phyloP scores from a whole-genome alignment of 1,140 invertebrate species.

The Solen grandis region DNA sequence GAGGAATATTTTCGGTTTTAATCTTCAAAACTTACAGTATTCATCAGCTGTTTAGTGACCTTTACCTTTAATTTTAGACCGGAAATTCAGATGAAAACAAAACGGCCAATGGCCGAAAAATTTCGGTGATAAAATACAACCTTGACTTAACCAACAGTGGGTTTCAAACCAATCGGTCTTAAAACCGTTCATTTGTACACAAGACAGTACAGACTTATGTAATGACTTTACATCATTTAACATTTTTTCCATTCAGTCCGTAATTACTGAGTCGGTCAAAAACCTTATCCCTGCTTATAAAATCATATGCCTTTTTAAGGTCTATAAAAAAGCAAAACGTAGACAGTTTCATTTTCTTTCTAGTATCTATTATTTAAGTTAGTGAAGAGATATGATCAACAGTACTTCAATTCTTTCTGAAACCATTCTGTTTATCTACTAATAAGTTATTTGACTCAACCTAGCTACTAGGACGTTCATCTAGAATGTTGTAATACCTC shows the following conservation, averaged over 20 bases:
- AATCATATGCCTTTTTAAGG: slow-evolving; percentile 46
- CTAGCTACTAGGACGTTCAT: neutral
- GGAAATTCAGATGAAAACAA: too few species aligned
- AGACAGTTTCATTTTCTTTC: slow-evolving; percentile 1
- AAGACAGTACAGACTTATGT: slow-evolving; percentile 31
- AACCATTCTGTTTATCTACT: too few species aligned
- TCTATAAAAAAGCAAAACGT: slow-evolving; percentile 53
- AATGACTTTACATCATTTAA: slow-evolving; percentile 34
- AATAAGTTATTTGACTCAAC: neutral
- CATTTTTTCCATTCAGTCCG: slow-evolving; percentile 39
- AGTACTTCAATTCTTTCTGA: too few species aligned
- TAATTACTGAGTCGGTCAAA: slow-evolving; percentile 17
- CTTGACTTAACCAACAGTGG: slow-evolving; percentile 43
- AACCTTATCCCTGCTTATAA: slow-evolving; percentile 24
- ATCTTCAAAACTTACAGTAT: too few species aligned
- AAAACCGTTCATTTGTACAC: slow-evolving; percentile 24
- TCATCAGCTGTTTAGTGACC: too few species aligned
- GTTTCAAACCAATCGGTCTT: too few species aligned
- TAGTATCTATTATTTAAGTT: slow-evolving; percentile 17
- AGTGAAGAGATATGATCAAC: too few species aligned
- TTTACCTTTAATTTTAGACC: too few species aligned
- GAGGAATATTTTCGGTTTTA: too few species aligned
- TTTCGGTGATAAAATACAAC: slow-evolving; percentile 44
- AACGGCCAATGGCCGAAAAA: too few species aligned
- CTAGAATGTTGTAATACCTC: slow-evolving; percentile 10